A percentile compares a stretch with the other conserved stretches of the same genome.
phyloP scores from a whole-genome alignment of 1,140 invertebrate genomes.

The Papilio dardanus region DNA sequence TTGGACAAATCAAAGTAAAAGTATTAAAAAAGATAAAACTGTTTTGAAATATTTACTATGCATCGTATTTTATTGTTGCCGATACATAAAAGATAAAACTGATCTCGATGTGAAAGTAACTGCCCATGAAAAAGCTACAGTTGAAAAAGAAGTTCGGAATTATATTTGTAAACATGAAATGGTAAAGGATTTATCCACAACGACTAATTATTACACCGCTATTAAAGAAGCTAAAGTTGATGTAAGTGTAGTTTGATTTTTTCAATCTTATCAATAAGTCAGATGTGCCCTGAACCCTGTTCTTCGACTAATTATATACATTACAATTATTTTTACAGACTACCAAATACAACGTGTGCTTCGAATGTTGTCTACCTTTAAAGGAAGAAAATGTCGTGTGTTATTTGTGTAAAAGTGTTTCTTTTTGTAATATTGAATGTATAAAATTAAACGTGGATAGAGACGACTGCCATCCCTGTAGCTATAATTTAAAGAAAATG shows the following conservation, averaged over 20 bases:
- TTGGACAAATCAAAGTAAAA: slow-evolving; percentile 62
- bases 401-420: slow-evolving; percentile 55
- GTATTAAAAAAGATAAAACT: slow-evolving; percentile 53
- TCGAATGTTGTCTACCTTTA: slow-evolving; percentile 66
- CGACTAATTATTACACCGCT: slow-evolving; percentile 46
- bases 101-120: slow-evolving; percentile 41
- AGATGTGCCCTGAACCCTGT: background rate
- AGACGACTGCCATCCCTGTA: slow-evolving; percentile 65
- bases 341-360: slow-evolving; percentile 66
- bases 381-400: slow-evolving; percentile 57
- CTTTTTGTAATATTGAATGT: slow-evolving; percentile 64
- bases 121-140: slow-evolving; percentile 49
- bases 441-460: slow-evolving; percentile 58
- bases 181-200: slow-evolving; percentile 8
- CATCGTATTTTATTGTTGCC: slow-evolving; percentile 55
- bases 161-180: slow-evolving; percentile 42
- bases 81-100: slow-evolving; percentile 34
- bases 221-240: slow-evolving; percentile 52
- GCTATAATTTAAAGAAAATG: slow-evolving; percentile 52
- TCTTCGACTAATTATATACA: too few species aligned
- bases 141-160: slow-evolving; percentile 51
- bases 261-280: background rate
- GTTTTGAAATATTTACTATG: slow-evolving; percentile 60
- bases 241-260: slow-evolving; percentile 47
- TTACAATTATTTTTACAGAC: slow-evolving; percentile 57